Base-by-base conservation (phyloP, 2,113 vertebrate genomes). In the Takifugu bimaculatus region DNA sequence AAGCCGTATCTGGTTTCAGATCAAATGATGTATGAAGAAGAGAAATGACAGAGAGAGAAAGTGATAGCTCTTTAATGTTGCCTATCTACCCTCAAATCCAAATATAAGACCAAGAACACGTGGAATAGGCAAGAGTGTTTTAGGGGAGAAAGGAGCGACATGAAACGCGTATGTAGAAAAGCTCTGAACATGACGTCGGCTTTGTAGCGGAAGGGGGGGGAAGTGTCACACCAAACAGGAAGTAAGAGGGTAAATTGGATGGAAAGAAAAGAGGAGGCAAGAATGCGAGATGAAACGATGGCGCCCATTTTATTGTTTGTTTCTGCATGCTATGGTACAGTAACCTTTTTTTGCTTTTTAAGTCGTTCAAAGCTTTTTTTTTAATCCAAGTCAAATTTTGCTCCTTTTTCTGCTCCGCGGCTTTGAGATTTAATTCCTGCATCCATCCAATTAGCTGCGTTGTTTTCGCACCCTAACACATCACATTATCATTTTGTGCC, bases 11-110 rank as follows among this genome's bases (percentile, higher is more conserved):
- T 77, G 59, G 74, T 80, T 87, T 81, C 55, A 89, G 83, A 90
- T 90, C 87, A 88, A 88, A 85, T 79, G 72, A 52, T 61, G 85
- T 84, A 81, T 75, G 84, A 90, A 88, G 84, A 73, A 89, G 74
- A 74, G 81, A 82, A 85, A 78, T 87, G 87, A 87, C 83, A 85
- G 74, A 80, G 69, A 72, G 79, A 77, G 77, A 73, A 86, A 89
- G 76, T 87, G 85, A 89, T 86, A 79, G 81, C 79, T 81, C 81
- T 86, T 83, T 85, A 85, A 87, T 77, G 81, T 78, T 86, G 85
- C 81, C 89, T 76, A 83, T 88, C 81, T 81, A 86, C 86, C 85
- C 79, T 81, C 75, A 77, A 80, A 80, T 80, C 74, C 75, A 84
- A 91, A 88, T 81, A 88, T 82, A 84, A 85, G 80, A 85, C 68